phyloP scores from a whole-genome alignment of 1,140 invertebrate species.

The Lepidurus arcticus region DNA sequence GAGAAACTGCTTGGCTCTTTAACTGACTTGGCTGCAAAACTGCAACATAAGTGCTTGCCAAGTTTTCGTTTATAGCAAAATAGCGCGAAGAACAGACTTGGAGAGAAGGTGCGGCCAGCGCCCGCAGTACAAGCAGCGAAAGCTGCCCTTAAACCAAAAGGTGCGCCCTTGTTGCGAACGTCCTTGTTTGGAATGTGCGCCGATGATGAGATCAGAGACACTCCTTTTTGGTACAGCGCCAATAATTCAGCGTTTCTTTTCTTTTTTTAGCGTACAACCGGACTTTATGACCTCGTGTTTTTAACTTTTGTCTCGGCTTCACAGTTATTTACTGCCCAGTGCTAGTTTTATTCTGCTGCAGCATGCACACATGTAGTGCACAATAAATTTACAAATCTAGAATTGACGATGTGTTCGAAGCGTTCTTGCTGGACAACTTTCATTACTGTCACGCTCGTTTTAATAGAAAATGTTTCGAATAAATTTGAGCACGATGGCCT shows the following conservation, averaged over 20 bases:
- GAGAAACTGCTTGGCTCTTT: background rate
- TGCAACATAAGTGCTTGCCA: background rate
- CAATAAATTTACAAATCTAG: background rate
- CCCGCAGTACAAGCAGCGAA: background rate
- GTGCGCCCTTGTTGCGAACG: constrained; percentile 16
- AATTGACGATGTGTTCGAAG: no score
- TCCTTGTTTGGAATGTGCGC: constrained; percentile 12
- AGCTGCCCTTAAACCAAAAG: background rate
- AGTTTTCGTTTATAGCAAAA: background rate
- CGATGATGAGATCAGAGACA: background rate
- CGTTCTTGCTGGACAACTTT: no score
- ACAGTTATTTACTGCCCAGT: no score
- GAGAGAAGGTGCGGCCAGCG: background rate
- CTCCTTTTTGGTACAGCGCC: constrained; percentile 1
- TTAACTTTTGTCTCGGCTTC: background rate
- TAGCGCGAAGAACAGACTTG: background rate
- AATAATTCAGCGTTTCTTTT: background rate
- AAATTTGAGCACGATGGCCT: no score
- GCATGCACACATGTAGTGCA: background rate
- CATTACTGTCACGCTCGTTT: no score
- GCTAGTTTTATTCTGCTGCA: background rate
- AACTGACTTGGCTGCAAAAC: background rate
- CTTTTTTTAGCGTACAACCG: background rate
- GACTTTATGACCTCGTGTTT: background rate
- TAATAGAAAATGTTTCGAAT: no score